A percentile compares a stretch with the other conserved stretches of the same genome.
phyloP scores from a whole-genome alignment of 2,797 vertebrate genomes.

The Pampus argenteus region DNA sequence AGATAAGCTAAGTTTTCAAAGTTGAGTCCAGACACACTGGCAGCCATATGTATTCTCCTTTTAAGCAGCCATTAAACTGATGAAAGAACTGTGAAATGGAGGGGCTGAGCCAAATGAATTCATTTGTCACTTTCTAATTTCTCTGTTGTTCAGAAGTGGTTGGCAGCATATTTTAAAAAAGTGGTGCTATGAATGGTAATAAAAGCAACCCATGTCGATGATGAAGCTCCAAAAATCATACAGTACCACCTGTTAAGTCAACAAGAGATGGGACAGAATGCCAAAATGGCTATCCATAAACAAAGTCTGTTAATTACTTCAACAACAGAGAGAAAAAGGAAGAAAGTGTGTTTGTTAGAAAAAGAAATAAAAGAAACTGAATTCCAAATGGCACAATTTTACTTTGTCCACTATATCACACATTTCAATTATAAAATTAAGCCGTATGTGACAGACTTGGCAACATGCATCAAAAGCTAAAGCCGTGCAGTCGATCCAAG shows the following conservation, averaged over 20 bases:
- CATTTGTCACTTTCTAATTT: constrained; percentile 66
- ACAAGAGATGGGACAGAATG: constrained; percentile 29
- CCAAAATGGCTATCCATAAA: constrained; percentile 34
- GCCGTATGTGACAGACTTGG: constrained; percentile 7
- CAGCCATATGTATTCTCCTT: constrained; percentile 40
- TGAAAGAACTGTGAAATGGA: constrained; percentile 52
- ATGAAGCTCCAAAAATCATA: constrained; percentile 45
- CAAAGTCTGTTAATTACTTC: constrained; percentile 45
- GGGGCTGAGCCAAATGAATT: constrained; percentile 55
- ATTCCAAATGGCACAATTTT: constrained; percentile 10
- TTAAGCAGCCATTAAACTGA: constrained; percentile 65
- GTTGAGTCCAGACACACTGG: constrained; percentile 33
- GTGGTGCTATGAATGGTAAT: constrained; percentile 41
- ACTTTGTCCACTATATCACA: constrained; percentile 21
- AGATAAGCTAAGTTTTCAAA: constrained; percentile 60
- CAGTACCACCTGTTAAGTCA: constrained; percentile 58
- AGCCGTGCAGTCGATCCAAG: constrained; percentile 35
- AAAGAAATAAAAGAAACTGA: not conserved
- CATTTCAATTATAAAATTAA: constrained; percentile 50
- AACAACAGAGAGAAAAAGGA: constrained; percentile 6
- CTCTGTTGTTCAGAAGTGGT: constrained; percentile 29
- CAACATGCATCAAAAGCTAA: constrained; percentile 37
- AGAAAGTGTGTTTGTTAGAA: not conserved
- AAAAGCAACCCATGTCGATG: constrained; percentile 41
- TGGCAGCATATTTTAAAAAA: constrained; percentile 68